Evolutionary conservation across 2,888 invertebrate species (phyloP).

Genomic region (Drosophila tanythrix): DNA sequence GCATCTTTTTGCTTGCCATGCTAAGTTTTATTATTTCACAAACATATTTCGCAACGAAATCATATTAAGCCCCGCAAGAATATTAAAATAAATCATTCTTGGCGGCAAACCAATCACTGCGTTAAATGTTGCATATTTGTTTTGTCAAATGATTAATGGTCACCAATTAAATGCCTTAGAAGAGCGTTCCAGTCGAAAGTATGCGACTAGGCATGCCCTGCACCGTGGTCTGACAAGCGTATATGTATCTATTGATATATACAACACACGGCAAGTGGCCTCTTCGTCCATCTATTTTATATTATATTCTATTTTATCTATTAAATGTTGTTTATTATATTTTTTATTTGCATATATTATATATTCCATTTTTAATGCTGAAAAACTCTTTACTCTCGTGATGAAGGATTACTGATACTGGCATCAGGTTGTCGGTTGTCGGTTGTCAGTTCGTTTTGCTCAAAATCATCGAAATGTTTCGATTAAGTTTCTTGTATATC

Average conservation of each 20-base stretch:
- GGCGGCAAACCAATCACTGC: slow-evolving; percentile 9
- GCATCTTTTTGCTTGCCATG: neutral
- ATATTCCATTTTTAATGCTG: neutral
- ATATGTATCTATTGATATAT: neutral
- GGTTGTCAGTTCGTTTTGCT: neutral
- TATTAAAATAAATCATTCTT: slow-evolving; percentile 14
- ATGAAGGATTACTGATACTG: neutral
- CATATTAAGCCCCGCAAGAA: neutral
- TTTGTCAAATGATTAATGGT: slow-evolving; percentile 18
- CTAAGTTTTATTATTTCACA: neutral
- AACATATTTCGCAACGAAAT: slow-evolving; percentile 1
- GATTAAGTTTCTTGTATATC: neutral
- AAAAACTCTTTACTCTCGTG: neutral
- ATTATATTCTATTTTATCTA: neutral
- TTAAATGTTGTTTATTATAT: neutral
- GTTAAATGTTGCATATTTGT: slow-evolving; percentile 21
- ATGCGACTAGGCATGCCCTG: neutral
- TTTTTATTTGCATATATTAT: neutral
- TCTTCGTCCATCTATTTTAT: too few species aligned
- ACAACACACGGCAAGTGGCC: neutral
- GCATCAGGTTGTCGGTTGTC: neutral
- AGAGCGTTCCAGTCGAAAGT: neutral
- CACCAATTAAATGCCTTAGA: slow-evolving; percentile 9
- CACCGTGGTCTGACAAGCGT: neutral
- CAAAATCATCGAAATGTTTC: neutral